Evolutionary conservation across 2,113 vertebrate genomes (phyloP), one percentile per base, ranked within the genome.

Genomic region (Apteryx owenii): DNA sequence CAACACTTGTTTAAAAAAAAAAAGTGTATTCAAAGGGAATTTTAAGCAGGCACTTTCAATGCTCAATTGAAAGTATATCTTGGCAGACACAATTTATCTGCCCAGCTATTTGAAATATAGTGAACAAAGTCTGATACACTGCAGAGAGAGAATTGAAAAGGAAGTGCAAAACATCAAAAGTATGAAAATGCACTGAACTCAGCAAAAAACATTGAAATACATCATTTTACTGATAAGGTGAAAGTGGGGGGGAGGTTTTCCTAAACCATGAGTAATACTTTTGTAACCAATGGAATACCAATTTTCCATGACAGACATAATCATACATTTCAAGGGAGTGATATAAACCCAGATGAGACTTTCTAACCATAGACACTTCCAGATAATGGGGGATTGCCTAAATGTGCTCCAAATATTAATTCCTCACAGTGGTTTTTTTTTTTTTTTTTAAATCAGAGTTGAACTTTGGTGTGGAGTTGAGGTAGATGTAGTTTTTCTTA

Each of bases 31-130:
- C 90, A 71, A 93, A 80, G 31, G 65, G 92, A 97, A 97, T 98
- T 96, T 97, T 97, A 97, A 98, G 56, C 77, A 98, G 95, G 68
- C 68, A 94, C 54, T 97, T 97, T 89, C 80, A 94, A 82, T 95
- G 81, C 54, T 70, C 70, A 68, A 17, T 89, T 95, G 92, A 93
- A 95, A 93, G 33, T 85, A 50, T 94, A 70, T 96, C 90, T 96
- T 96, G 93, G 91, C 88, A 97, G 96, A 89, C 60, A 77, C 42
- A 81, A 95, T 97, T 97, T 97, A 91, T 97, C 88, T 97, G 72
- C 54, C n/a, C 22, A 33, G 42, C 53, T 87, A 80, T 85, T 79
- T 96, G 81, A 96, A 95, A 90, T 79, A 95, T 81, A 96, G 93
- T 88, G 51, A 95, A 68, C 36, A 82, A 91, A 94, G 46, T 96